These are phyloP conservation scores for Eupithecia inturbata DNA, from an alignment of 2,888 invertebrate species.

Conservation along the genomic window DNA sequence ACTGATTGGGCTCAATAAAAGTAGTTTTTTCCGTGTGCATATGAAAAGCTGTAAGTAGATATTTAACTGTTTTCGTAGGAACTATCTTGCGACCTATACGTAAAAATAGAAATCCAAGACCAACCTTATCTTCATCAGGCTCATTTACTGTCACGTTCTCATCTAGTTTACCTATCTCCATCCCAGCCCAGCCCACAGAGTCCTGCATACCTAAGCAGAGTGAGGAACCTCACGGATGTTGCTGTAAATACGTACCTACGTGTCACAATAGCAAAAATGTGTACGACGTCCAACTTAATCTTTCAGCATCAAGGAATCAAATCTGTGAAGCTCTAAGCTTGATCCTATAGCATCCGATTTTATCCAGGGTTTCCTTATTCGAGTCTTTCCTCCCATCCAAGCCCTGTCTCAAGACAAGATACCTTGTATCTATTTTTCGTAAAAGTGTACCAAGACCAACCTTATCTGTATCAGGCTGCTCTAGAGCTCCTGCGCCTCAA, in stretches of 20 bases:
- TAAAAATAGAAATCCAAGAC: too few relatives aligned
- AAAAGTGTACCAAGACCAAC: background rate
- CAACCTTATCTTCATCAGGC: too few relatives aligned
- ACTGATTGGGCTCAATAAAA: background rate
- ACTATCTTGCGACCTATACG: background rate
- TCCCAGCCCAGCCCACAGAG: background rate
- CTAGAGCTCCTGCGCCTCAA: background rate
- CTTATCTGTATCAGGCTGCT: background rate
- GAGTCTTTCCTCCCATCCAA: background rate
- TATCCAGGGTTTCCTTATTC: background rate
- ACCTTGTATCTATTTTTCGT: background rate
- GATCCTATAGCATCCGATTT: background rate
- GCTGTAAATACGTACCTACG: background rate
- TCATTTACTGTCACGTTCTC: background rate
- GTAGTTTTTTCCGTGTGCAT: background rate
- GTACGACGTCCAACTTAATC: background rate
- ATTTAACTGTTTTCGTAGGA: background rate
- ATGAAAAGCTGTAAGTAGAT: background rate
- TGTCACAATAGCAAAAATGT: background rate
- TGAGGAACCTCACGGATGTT: background rate
- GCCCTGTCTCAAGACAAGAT: background rate
- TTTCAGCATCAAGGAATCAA: background rate
- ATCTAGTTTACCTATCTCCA: background rate
- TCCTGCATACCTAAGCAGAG: background rate
- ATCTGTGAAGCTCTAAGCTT: background rate